Conservation (phyloP, 1,140 invertebrate species). For the Uloborus diversus region DNA sequence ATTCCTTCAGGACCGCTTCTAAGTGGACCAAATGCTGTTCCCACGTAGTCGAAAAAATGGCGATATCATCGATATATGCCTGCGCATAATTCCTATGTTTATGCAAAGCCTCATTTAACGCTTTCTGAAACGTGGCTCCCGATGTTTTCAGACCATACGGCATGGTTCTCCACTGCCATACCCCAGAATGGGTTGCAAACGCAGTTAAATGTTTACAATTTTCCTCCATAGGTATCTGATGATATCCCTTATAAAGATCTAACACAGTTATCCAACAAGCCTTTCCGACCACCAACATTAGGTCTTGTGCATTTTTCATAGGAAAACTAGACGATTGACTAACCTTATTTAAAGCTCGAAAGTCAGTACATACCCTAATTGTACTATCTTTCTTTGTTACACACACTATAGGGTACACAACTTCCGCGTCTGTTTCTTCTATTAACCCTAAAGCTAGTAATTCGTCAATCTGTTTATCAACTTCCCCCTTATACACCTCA, state of each 20-base stretch:
- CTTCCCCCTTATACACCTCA: too few species aligned
- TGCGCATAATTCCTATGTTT: too few species aligned
- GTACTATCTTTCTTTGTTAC: conserved; percentile 9
- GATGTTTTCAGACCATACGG: not conserved
- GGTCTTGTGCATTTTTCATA: conserved; percentile 26
- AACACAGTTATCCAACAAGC: not conserved
- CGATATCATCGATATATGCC: not conserved
- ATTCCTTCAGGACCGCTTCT: too few species aligned
- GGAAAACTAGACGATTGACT: conserved; percentile 2
- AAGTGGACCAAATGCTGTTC: not conserved
- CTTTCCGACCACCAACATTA: conserved; percentile 3
- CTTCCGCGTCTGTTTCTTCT: too few species aligned
- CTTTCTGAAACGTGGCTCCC: not conserved
- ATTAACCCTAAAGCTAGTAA: too few species aligned
- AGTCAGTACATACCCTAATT: conserved; percentile 9
- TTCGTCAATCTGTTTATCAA: too few species aligned
- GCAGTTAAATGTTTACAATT: not conserved
- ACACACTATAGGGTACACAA: conserved; percentile 2
- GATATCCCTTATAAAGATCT: conserved; percentile 10
- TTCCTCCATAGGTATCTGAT: not conserved
- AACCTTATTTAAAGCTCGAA: conserved; percentile 10
- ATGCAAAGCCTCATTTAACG: not conserved
- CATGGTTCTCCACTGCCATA: not conserved
- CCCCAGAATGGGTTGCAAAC: conserved; percentile 11
- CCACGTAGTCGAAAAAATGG: not conserved